Percentiles rank a stretch among this genome's conserved stretches.
Evolutionary conservation across 2,797 vertebrate species (phyloP).

Genomic region (Fringilla coelebs): DNA sequence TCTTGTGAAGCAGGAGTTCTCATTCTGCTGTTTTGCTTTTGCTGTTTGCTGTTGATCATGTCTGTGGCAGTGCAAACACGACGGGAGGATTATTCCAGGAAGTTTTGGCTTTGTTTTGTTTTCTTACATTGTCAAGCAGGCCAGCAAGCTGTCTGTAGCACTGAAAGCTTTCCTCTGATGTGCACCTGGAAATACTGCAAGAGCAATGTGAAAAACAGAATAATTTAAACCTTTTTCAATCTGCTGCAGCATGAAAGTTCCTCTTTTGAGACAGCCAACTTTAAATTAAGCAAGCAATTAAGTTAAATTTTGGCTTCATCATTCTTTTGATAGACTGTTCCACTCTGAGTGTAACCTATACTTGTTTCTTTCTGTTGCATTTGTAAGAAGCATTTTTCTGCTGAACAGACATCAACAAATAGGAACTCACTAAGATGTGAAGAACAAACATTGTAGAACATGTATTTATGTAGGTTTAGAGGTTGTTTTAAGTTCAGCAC

Average conservation of each 20-base stretch:
- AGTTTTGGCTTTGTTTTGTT: background rate
- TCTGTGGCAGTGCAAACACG: background rate
- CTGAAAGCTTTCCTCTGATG: background rate
- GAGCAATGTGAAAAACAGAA: background rate
- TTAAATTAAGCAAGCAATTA: background rate
- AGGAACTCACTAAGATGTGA: background rate
- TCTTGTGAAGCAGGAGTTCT: background rate
- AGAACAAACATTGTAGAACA: background rate
- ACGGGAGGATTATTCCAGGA: background rate
- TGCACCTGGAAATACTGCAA: background rate
- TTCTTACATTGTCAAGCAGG: background rate
- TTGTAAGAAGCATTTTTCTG: background rate
- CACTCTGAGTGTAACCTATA: background rate
- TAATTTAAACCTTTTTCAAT: background rate
- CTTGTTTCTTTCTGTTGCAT: background rate
- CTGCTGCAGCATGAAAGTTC: background rate
- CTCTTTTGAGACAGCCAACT: background rate
- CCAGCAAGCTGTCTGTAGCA: background rate
- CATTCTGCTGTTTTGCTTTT: background rate
- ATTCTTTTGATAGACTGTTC: background rate
- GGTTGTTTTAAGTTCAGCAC: background rate
- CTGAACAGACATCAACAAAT: background rate
- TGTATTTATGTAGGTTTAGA: background rate
- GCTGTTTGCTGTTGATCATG: background rate
- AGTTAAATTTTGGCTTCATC: background rate